These are phyloP conservation scores for Pangasius larnaudii DNA, from an alignment of 2,797 vertebrate species.

Conservation along the genomic window DNA sequence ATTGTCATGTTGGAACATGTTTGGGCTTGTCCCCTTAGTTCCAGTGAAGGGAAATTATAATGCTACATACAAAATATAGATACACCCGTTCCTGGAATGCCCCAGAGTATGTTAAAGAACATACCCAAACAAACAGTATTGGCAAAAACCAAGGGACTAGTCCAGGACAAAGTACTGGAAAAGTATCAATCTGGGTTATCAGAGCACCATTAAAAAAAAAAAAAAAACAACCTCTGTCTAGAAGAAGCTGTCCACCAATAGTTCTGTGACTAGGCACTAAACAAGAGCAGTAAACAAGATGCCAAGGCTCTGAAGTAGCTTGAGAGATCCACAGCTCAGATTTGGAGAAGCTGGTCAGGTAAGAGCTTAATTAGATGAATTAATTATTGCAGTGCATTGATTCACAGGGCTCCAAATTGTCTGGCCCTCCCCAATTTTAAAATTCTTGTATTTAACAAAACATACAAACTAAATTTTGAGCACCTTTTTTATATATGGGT, in stretches of 20 bases:
- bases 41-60: not conserved
- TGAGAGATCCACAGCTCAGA: not conserved
- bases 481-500: not conserved
- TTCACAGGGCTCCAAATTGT: not conserved
- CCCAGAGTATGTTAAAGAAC: not conserved
- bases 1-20: not conserved
- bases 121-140: not conserved
- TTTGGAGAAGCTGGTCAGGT: not conserved
- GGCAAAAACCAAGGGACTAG: not conserved
- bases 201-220: not conserved
- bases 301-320: not conserved
- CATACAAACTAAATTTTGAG: not conserved
- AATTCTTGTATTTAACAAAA: not conserved
- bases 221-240: not conserved
- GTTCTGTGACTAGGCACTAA: not conserved
- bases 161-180: not conserved
- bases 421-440: not conserved
- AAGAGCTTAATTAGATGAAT: not conserved
- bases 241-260: not conserved
- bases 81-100: not conserved
- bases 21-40: not conserved
- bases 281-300: not conserved
- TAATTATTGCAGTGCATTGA: not conserved
- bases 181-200: not conserved
- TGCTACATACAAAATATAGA: not conserved